A percentile compares a stretch with the other conserved stretches of the same genome.
Evolutionary conservation across 2,797 vertebrate genomes (phyloP).

Genomic region (Selene dorsalis): DNA sequence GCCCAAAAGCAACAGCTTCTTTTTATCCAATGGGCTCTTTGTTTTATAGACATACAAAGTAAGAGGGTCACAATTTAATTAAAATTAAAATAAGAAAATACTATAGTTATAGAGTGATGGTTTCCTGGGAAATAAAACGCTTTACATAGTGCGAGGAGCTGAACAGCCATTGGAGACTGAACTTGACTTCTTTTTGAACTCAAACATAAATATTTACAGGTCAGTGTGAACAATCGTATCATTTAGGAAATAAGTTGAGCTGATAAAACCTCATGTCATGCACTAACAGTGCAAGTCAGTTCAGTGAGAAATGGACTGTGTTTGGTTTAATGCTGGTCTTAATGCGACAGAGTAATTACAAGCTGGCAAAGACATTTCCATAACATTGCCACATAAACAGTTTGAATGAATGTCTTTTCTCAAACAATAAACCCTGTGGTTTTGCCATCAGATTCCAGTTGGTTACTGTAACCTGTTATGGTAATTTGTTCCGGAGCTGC

Average conservation of each 20-base stretch:
- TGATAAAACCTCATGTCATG: constrained; percentile 62
- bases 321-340: constrained; percentile 36
- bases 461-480: constrained; percentile 62
- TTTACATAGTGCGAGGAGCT: not conserved
- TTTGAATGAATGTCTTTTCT: constrained; percentile 49
- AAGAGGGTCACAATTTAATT: not conserved
- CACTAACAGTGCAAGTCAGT: constrained; percentile 15
- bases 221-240: constrained; percentile 16
- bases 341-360: constrained; percentile 60
- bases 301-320: constrained; percentile 10
- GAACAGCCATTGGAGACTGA: not conserved
- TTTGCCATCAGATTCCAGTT: constrained; percentile 26
- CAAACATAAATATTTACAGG: constrained; percentile 28
- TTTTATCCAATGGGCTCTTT: not conserved
- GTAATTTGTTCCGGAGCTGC: constrained; percentile 58
- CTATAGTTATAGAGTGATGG: not conserved
- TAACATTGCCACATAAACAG: constrained; percentile 66
- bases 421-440: constrained; percentile 58
- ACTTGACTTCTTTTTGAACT: constrained; percentile 30
- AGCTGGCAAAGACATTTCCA: constrained; percentile 37
- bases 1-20: not conserved
- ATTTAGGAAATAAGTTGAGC: constrained; percentile 35
- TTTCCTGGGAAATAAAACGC: not conserved
- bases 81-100: not conserved
- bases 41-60: not conserved